Evolutionary conservation across 2,888 invertebrate genomes (phyloP), one percentile per base, ranked within the genome.

Genomic region (Hartigia nigra): DNA sequence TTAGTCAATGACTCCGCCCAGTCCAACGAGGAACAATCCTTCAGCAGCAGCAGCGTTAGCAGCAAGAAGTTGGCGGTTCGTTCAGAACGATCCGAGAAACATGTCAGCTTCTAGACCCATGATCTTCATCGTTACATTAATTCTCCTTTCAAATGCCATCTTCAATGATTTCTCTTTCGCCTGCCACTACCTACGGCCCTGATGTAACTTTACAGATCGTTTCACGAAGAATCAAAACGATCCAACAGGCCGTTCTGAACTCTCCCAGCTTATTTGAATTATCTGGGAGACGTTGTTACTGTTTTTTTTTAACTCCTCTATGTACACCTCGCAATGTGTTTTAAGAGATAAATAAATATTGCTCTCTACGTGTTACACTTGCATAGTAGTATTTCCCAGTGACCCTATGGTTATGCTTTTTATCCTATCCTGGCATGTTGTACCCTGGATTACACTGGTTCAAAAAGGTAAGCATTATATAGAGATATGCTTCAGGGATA

Each of bases 1-100:
- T 90, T 96, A 36, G 94, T 96, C 31, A 95, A 94, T 76, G 96
- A 94, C 86, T 92, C 88, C 76, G 91, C 92, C 23, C 89, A 88
- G 77, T 86, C 94, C 84, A 94, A 94, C 78, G 88, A 88, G n/a
- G 80, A 87, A 34, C 84, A 84, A 70, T 80, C 87, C 39, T 84
- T 87, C 12, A 81, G 83, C 31, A 81, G 86, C 9, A 77, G 84
- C 32, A 76, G 83, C 74, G 55, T 83, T 78, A 85, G 82, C 80
- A 86, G 82, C 84, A 90, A 90, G 82, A 89, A 87, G 78, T 82
- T 89, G 36, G 86, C 89, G 32, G 78, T 90, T 14, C 86, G 87
- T 76, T 79, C 80, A 31, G 88, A 88, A 77, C 87, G 87, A 39
- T 74, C 86, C 69, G 90, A 91, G 82, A 92, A 92, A 84, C 90